Conservation (phyloP, 2,888 invertebrate species). For the Sesamia inferens region DNA sequence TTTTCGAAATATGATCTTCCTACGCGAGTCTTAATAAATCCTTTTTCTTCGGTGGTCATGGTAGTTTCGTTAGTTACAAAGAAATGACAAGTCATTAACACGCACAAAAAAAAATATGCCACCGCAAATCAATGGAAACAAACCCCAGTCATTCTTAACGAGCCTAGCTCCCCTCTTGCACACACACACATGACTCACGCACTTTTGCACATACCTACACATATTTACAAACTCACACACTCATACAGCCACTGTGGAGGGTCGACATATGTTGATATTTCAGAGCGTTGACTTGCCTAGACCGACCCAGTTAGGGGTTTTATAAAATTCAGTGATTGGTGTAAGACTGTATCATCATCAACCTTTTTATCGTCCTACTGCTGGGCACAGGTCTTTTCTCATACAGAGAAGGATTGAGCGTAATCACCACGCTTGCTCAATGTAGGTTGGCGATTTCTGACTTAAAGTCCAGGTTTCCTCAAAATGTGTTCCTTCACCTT, state of each 20-base stretch:
- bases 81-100: too few relatives aligned
- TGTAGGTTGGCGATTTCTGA: too few relatives aligned
- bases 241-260: constrained; percentile 7
- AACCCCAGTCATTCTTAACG: constrained; percentile 59
- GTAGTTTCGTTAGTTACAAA: too few relatives aligned
- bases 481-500: too few relatives aligned
- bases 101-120: neutral
- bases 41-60: too few relatives aligned
- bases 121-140: constrained; percentile 35
- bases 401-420: too few relatives aligned
- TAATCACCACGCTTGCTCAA: too few relatives aligned
- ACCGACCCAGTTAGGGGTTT: constrained; percentile 40
- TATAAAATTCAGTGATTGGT: constrained; percentile 3
- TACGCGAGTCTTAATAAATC: too few relatives aligned
- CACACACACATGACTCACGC: constrained; percentile 37
- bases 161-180: constrained; percentile 59
- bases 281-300: constrained; percentile 54
- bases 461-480: too few relatives aligned
- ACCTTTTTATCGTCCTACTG: too few relatives aligned
- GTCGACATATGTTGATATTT: constrained; percentile 43
- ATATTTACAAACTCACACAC: constrained; percentile 13
- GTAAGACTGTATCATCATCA: neutral
- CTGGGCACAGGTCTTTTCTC: too few relatives aligned
- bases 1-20: too few relatives aligned
- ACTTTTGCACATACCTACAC: constrained; percentile 32